These are phyloP conservation scores for Eucriotettix oculatus DNA, from an alignment of 2,888 invertebrate genomes.

Conservation along the genomic window DNA sequence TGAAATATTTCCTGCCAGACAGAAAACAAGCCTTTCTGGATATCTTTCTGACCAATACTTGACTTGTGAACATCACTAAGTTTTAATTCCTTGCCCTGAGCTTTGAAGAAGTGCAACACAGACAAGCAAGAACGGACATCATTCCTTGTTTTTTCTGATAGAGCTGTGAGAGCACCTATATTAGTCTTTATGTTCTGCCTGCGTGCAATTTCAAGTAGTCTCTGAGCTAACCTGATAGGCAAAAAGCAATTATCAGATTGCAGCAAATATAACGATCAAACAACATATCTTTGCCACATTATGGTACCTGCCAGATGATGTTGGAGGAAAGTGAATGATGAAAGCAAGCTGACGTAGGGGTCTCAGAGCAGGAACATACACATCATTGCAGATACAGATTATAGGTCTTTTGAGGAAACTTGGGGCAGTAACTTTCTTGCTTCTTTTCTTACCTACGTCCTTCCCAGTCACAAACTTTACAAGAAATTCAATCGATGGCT, in stretches of 20 bases:
- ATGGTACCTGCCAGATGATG: constrained; percentile 25
- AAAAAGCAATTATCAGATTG: not conserved
- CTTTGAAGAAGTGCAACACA: constrained; percentile 58
- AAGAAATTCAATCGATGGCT: constrained; percentile 70
- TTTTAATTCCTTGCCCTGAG: constrained; percentile 22
- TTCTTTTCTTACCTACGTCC: constrained; percentile 28
- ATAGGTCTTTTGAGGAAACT: constrained; percentile 63
- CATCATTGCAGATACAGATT: constrained; percentile 94
- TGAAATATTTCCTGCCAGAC: constrained; percentile 73
- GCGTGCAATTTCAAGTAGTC: constrained; percentile 50
- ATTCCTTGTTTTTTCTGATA: constrained; percentile 71
- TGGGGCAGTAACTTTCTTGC: constrained; percentile 36
- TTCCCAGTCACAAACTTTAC: constrained; percentile 48
- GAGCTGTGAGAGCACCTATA: constrained; percentile 48
- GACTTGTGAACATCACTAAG: constrained; percentile 42
- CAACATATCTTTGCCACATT: no score
- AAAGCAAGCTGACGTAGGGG: constrained; percentile 62
- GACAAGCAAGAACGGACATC: constrained; percentile 88
- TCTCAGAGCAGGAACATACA: constrained; percentile 73
- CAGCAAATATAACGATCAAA: not conserved
- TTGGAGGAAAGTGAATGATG: constrained; percentile 45
- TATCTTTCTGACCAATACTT: constrained; percentile 73
- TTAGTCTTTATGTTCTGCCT: constrained; percentile 52
- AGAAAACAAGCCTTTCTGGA: constrained; percentile 66
- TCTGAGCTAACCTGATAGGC: constrained; percentile 27